A percentile compares a stretch with the other conserved stretches of the same genome.
phyloP scores from a whole-genome alignment of 1,140 invertebrate genomes.

The Heterodera schachtii region DNA sequence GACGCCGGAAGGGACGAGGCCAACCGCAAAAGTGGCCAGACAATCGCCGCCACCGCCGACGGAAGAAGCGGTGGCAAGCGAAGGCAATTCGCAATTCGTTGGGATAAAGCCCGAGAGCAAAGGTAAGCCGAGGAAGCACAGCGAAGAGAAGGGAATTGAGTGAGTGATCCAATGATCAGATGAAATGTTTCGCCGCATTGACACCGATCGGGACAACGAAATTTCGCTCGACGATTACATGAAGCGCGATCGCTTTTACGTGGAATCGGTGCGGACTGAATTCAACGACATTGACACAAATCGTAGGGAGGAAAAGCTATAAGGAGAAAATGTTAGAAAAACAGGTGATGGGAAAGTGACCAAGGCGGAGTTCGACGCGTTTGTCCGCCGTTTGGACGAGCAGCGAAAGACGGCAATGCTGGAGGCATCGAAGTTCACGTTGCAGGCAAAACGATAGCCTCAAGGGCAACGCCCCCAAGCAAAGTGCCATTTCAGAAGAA shows the following conservation, averaged over 20 bases:
- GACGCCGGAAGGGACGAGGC: neutral
- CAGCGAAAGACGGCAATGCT: conserved; percentile 32
- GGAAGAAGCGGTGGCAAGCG: neutral
- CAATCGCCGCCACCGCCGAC: neutral
- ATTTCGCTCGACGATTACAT: conserved; percentile 39
- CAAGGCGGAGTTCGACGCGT: conserved; percentile 42
- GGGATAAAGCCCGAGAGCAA: conserved; percentile 8
- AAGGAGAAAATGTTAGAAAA: neutral
- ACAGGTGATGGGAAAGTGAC: conserved; percentile 39
- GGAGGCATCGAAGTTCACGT: conserved; percentile 40
- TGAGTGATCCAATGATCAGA: conserved; percentile 8
- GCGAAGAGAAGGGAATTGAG: neutral
- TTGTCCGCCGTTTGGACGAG: conserved; percentile 34
- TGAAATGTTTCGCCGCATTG: conserved; percentile 39
- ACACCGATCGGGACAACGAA: conserved; percentile 31
- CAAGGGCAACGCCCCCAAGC: neutral
- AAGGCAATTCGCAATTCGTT: neutral
- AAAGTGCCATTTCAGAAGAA: conserved; percentile 20
- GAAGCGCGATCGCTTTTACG: conserved; percentile 43
- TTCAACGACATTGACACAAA: conserved; percentile 42
- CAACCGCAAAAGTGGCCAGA: neutral
- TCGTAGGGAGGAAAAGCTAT: conserved; percentile 10
- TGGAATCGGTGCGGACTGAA: conserved; percentile 35
- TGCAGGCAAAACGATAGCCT: conserved; percentile 31
- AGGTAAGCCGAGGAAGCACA: neutral